These are phyloP conservation scores for Gallirallus australis DNA, from an alignment of 2,797 vertebrate genomes.

Conservation along the genomic window DNA sequence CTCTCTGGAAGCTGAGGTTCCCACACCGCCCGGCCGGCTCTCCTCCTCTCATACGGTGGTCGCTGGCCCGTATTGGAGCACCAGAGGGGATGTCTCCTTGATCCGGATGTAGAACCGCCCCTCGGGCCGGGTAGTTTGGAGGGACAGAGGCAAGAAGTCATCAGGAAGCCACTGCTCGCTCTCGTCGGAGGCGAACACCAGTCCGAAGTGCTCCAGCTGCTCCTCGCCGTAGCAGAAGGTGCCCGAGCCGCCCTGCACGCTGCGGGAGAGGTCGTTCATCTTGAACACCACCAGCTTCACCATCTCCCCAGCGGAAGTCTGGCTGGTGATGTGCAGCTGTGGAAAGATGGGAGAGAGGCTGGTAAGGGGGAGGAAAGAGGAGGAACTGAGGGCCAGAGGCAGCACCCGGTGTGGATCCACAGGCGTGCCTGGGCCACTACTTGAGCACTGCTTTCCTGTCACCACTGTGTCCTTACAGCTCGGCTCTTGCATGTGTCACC, in stretches of 20 bases:
- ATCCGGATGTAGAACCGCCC: constrained; percentile 89
- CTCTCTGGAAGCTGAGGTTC: constrained; percentile 42
- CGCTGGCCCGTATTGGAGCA: constrained; percentile 85
- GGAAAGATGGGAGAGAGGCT: constrained; percentile 15
- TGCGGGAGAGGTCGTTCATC: constrained; percentile 83
- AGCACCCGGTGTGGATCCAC: rapidly evolving
- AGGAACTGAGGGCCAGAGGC: background rate
- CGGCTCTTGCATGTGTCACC: background rate
- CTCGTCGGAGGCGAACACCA: constrained; percentile 83
- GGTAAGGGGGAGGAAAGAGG: background rate
- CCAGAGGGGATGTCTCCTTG: constrained; percentile 88
- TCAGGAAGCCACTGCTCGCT: constrained; percentile 89
- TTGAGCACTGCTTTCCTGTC: background rate
- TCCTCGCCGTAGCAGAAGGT: constrained; percentile 82
- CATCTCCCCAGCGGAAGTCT: constrained; percentile 86
- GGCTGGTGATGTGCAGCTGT: constrained; percentile 86
- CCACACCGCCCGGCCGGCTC: rapidly evolving
- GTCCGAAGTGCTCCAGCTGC: constrained; percentile 88
- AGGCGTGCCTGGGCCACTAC: rapidly evolving
- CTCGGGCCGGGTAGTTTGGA: constrained; percentile 84
- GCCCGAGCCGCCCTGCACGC: constrained; percentile 73
- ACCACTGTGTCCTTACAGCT: background rate
- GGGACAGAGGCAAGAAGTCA: constrained; percentile 86
- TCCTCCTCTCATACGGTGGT: constrained; percentile 82
- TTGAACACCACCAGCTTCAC: constrained; percentile 90